Percentiles rank a stretch among this genome's conserved stretches.
Conservation (phyloP, 2,113 vertebrate genomes). For the Agapornis roseicollis region DNA sequence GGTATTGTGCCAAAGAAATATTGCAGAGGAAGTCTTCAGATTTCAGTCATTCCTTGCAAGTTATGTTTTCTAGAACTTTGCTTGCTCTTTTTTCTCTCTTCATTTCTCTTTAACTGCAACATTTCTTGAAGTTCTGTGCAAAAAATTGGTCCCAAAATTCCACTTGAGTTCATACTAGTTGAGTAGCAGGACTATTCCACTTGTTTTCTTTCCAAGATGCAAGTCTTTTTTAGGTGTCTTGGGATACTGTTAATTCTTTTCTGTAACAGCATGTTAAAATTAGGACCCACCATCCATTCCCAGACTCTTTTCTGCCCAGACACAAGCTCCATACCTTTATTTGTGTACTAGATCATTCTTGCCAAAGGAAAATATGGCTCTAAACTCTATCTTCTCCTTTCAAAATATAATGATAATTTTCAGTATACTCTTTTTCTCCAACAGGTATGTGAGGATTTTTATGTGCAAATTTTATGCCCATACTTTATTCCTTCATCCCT, state of each 20-base stretch:
- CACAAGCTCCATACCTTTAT: fast-evolving
- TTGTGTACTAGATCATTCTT: not conserved
- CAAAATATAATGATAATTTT: not conserved
- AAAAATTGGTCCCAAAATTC: not conserved
- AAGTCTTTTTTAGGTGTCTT: not conserved
- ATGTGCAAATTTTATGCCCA: not conserved
- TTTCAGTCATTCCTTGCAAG: not conserved
- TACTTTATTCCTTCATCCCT: not conserved
- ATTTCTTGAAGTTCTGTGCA: not conserved
- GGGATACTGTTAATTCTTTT: not conserved
- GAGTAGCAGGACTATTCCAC: not conserved
- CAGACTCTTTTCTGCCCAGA: not conserved
- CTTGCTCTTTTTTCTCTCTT: not conserved
- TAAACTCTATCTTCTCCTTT: not conserved
- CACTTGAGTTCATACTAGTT: not conserved
- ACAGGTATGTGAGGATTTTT: not conserved
- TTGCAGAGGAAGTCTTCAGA: not conserved
- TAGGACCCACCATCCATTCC: not conserved
- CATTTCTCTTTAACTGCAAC: not conserved
- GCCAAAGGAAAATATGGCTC: not conserved
- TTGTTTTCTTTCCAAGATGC: not conserved
- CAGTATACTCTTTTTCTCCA: not conserved
- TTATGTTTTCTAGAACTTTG: not conserved
- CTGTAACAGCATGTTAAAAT: not conserved
- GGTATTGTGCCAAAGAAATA: not conserved